A percentile compares a stretch with the other conserved stretches of the same genome.
phyloP scores from a whole-genome alignment of 2,888 invertebrate species.

The Dorcus hopei region DNA sequence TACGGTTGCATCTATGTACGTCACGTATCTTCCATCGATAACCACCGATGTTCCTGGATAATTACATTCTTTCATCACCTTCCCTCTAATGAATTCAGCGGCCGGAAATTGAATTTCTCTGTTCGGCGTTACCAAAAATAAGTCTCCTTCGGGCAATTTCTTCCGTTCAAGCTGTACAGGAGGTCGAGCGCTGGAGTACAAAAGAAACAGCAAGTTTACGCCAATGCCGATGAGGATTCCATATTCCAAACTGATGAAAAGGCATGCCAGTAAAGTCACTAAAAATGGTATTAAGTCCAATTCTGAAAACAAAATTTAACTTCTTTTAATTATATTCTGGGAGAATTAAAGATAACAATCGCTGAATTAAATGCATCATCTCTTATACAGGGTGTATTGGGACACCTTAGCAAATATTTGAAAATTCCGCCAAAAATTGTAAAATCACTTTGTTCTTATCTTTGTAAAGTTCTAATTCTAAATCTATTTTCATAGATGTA shows the following conservation, averaged over 20 bases:
- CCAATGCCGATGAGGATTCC: conserved; percentile 62
- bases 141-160: conserved; percentile 45
- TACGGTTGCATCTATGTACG: conserved; percentile 60
- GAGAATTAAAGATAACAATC: background rate
- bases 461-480: no score
- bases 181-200: conserved; percentile 56
- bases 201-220: conserved; percentile 51
- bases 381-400: background rate
- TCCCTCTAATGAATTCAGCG: conserved; percentile 67
- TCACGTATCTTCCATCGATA: conserved; percentile 55
- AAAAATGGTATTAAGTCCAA: conserved; percentile 58
- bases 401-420: no score
- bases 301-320: conserved; percentile 45
- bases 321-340: background rate
- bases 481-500: no score
- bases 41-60: conserved; percentile 37
- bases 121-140: conserved; percentile 64
- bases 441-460: no score
- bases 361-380: background rate
- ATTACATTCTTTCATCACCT: conserved; percentile 44
- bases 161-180: conserved; percentile 36
- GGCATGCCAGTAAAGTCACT: conserved; percentile 57
- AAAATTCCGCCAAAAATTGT: no score
- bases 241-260: conserved; percentile 61
- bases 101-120: conserved; percentile 77